These are phyloP conservation scores for Festucalex cinctus DNA, from an alignment of 2,113 vertebrate genomes.

Conservation along the genomic window DNA sequence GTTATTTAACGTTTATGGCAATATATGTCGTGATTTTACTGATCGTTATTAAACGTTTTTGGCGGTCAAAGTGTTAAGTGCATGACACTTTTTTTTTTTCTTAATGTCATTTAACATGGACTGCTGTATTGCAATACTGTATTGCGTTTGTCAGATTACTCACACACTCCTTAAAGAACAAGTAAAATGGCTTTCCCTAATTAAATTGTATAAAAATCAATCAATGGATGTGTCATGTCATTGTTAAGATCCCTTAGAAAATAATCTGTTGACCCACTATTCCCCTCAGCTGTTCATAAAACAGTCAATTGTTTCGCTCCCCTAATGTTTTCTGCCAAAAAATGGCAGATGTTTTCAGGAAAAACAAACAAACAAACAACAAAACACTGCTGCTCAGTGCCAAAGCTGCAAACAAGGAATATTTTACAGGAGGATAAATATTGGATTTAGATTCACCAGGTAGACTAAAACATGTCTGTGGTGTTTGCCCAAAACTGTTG, in stretches of 20 bases:
- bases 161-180: no score
- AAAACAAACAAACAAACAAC: background rate
- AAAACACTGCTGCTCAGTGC: background rate
- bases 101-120: background rate
- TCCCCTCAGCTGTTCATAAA: background rate
- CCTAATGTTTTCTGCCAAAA: conserved; percentile 5
- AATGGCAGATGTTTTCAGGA: conserved; percentile 10
- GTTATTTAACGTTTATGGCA: no score
- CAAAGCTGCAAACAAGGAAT: conserved; percentile 2
- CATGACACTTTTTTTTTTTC: no score
- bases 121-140: background rate
- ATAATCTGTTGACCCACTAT: background rate
- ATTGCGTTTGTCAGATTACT: background rate
- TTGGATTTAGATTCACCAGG: conserved; percentile 1
- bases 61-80: no score
- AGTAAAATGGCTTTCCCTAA: background rate
- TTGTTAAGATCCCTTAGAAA: background rate
- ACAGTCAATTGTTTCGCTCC: background rate
- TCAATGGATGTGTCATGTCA: background rate
- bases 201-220: background rate
- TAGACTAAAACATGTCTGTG: background rate
- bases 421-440: conserved; percentile 6
- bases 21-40: no score
- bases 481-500: background rate
- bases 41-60: no score